Conservation (phyloP, 2,113 vertebrate species). For the Cyanocitta stelleri region DNA sequence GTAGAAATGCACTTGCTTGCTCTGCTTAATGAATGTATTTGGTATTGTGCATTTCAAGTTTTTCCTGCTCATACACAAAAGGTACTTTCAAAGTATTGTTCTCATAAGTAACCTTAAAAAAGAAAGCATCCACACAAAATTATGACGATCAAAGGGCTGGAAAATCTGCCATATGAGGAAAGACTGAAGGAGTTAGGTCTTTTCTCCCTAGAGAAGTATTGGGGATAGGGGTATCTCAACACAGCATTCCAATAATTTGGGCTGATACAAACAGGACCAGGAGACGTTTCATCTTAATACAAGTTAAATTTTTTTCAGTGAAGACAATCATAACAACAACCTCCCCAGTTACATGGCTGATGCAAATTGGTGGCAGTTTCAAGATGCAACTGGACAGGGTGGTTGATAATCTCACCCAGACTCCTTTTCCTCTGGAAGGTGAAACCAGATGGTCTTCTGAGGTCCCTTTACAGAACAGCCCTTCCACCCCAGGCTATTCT, state of each 20-base stretch:
- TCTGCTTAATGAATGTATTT: not conserved
- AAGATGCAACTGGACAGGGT: fast-evolving
- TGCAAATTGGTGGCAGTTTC: not conserved
- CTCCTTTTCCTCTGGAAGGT: not conserved
- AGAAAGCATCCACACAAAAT: not conserved
- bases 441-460: not conserved
- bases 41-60: not conserved
- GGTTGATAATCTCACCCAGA: not conserved
- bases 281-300: not conserved
- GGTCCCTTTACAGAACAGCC: not conserved
- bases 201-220: not conserved
- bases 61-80: not conserved
- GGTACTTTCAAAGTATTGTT: not conserved
- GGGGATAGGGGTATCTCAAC: not conserved
- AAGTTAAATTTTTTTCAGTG: not conserved
- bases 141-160: not conserved
- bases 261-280: not conserved
- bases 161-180: not conserved
- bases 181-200: not conserved
- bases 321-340: not conserved
- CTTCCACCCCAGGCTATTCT: not conserved
- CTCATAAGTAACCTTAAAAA: not conserved
- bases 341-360: not conserved
- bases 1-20: not conserved
- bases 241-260: not conserved